Evolutionary conservation across 2,113 vertebrate genomes (phyloP).

Genomic region (Vidua chalybeata): DNA sequence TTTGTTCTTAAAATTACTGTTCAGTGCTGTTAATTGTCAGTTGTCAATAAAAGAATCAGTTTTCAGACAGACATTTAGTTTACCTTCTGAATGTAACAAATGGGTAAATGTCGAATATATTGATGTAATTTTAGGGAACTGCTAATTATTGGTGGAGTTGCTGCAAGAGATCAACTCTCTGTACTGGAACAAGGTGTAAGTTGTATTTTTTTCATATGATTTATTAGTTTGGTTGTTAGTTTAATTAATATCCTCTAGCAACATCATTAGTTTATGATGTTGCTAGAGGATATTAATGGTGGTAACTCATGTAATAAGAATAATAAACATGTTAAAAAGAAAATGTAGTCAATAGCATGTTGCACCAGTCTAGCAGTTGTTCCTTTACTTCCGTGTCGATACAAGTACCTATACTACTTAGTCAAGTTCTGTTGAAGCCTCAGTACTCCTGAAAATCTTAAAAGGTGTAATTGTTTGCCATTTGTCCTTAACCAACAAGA

Average conservation of each 20-base stretch:
- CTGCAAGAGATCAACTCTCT: conserved; percentile 93
- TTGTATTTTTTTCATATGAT: not conserved
- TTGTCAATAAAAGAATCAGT: not conserved
- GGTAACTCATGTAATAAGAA: not conserved
- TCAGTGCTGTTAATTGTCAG: not conserved
- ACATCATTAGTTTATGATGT: not conserved
- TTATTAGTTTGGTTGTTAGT: not conserved
- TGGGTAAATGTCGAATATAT: not conserved
- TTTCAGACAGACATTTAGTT: not conserved
- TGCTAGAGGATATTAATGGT: not conserved
- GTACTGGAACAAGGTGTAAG: conserved; percentile 91
- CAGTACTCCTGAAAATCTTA: not conserved
- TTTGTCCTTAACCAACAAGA: not conserved
- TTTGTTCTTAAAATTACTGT: not conserved
- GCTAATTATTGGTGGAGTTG: conserved; percentile 94
- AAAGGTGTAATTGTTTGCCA: not conserved
- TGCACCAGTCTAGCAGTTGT: not conserved
- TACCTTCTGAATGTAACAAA: not conserved
- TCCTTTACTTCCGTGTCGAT: not conserved
- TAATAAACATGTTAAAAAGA: not conserved
- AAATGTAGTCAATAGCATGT: not conserved
- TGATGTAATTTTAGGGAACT: conserved; percentile 81
- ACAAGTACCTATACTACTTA: not conserved
- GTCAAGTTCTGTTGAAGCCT: not conserved
- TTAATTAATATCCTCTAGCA: no score